phyloP scores from a whole-genome alignment of 2,888 invertebrate genomes.

The Abrostola tripartita region DNA sequence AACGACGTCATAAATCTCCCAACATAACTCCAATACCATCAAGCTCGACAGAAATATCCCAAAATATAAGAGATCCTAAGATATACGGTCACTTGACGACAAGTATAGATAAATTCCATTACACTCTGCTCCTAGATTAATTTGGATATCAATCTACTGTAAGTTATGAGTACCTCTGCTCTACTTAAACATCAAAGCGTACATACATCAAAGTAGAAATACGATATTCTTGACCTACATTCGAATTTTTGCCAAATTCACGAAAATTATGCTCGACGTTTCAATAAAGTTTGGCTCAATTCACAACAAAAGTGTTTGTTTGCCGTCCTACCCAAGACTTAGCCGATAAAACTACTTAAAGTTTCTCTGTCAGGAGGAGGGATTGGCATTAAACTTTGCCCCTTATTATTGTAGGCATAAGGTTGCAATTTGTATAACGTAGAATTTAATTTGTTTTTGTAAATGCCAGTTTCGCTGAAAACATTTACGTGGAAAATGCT shows the following conservation, averaged over 20 bases:
- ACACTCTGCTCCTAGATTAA: background rate
- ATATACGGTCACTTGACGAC: too few species aligned
- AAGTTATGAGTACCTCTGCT: slow-evolving; percentile 2
- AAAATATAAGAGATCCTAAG: background rate
- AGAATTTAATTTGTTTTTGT: slow-evolving; percentile 2
- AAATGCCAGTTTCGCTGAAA: background rate
- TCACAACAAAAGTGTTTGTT: slow-evolving; percentile 39
- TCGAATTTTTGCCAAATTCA: slow-evolving; percentile 18
- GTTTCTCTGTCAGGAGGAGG: slow-evolving; percentile 31
- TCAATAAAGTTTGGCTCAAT: slow-evolving; percentile 24
- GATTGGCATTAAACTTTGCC: slow-evolving; percentile 10
- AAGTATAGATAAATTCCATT: background rate
- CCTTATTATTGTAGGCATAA: background rate
- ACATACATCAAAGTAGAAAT: slow-evolving; percentile 13
- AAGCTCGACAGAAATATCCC: background rate
- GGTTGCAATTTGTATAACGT: slow-evolving; percentile 15
- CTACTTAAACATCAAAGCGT: background rate
- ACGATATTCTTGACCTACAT: slow-evolving; percentile 11
- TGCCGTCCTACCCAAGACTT: slow-evolving; percentile 29
- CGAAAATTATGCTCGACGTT: slow-evolving; percentile 9
- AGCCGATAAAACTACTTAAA: slow-evolving; percentile 42
- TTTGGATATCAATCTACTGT: slow-evolving; percentile 11
- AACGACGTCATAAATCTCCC: background rate
- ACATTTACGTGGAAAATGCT: background rate
- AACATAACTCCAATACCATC: background rate